Base-by-base conservation (phyloP, 2,888 invertebrate genomes). In the Prenolepis imparis region DNA sequence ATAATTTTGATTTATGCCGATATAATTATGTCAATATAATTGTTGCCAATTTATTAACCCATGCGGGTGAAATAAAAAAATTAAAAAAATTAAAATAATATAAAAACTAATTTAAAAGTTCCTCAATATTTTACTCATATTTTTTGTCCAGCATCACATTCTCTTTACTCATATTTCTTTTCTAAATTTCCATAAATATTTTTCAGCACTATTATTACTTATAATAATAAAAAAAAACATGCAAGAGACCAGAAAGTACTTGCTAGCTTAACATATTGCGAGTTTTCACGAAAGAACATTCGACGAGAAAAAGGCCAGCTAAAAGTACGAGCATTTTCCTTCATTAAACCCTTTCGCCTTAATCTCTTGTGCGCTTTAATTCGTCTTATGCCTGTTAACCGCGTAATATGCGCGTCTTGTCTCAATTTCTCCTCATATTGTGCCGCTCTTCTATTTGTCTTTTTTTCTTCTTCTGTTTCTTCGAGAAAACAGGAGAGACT, bases 341-440 rank as follows among this genome's bases (percentile, higher is more conserved):
- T 61, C 73, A 77, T 81, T 82, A 64, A 75, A 86, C 59, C 70
- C 57, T 80, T 85, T 83, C 83, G 82, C 64, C 86, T 87, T 90
- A 89, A 91, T 92, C 83, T 86, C 84, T 86, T 85, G 85, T 88
- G 87, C 80, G 86, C 85, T 89, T 90, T 85, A 90, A 87, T 91
- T 88, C 87, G 84, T 84, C 88, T 82, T 82, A 66, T 86, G 82
- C 75, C 88, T 82, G 80, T 87, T 86, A 86, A 77, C 86, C 78
- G 75, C 85, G 72, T 82, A 88, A 87, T 82, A n/a, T 28, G 28
- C 28, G 81, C 85, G 84, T 82, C 88, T 86, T 82, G 83, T 83
- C 84, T 84, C 87, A 86, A 88, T 86, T 72, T 59, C 48, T 78
- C 8, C 21, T 78, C 12, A 15, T 66, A 66, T 44, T 85, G 61